Conservation (phyloP, 2,888 invertebrate genomes). For the Heliconius cydno region DNA sequence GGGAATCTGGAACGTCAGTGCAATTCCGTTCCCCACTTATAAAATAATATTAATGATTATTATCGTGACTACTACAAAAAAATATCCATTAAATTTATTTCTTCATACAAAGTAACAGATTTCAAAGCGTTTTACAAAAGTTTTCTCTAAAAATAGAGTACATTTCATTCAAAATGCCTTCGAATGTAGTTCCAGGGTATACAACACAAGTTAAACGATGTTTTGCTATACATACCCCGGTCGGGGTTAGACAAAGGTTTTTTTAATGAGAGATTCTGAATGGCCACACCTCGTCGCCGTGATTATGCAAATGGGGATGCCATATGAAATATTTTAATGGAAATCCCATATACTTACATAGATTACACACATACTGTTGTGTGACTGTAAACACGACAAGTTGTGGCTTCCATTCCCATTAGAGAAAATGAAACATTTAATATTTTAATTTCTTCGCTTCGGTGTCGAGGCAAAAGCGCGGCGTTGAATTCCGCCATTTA, state of each 20-base stretch:
- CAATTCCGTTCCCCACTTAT: too few relatives aligned
- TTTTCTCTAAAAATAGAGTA: slow-evolving; percentile 15
- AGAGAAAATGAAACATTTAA: too few relatives aligned
- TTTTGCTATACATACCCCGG: slow-evolving; percentile 24
- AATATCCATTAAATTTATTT: not conserved
- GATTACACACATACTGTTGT: not conserved
- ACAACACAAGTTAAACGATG: slow-evolving; percentile 23
- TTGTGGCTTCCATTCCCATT: too few relatives aligned
- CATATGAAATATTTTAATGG: slow-evolving; percentile 4
- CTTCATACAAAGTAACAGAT: not conserved
- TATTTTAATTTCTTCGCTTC: too few relatives aligned
- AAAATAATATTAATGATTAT: too few relatives aligned
- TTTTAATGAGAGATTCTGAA: slow-evolving; percentile 43
- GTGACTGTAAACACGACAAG: too few relatives aligned
- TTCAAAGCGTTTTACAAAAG: not conserved
- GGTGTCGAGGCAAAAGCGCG: too few relatives aligned
- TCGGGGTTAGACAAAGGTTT: slow-evolving; percentile 40
- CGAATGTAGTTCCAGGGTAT: slow-evolving; percentile 1
- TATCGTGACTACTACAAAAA: too few relatives aligned
- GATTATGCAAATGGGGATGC: slow-evolving; percentile 10
- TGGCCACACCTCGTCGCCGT: slow-evolving; percentile 27
- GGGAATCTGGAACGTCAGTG: too few relatives aligned
- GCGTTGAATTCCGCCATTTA: too few relatives aligned
- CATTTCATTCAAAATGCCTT: slow-evolving; percentile 18
- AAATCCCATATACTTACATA: not conserved